A percentile compares a stretch with the other conserved stretches of the same genome.
Conservation (phyloP, 1,140 invertebrate genomes). For the Drosophila mojavensis region DNA sequence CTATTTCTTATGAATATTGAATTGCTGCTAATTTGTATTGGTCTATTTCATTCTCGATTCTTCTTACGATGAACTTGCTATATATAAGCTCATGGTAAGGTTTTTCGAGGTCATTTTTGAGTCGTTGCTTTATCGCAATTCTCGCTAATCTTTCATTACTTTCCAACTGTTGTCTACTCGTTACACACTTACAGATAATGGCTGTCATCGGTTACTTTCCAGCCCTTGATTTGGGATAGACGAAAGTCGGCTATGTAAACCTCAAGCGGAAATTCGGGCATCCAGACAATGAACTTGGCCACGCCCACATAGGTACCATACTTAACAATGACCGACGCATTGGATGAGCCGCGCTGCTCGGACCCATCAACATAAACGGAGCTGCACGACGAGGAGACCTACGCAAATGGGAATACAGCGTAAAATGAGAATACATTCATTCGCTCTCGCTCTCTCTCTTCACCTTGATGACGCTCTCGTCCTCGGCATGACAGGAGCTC, state of each 20-base stretch:
- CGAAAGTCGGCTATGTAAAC: constrained; percentile 94
- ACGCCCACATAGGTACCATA: constrained; percentile 96
- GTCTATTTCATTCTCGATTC: not conserved
- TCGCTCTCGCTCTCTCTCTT: constrained; percentile 9
- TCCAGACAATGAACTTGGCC: constrained; percentile 97
- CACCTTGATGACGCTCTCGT: constrained; percentile 98
- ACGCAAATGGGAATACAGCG: not conserved
- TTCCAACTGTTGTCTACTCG: not conserved
- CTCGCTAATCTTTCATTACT: not conserved
- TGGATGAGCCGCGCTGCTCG: constrained; percentile 96
- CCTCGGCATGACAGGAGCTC: constrained; percentile 96
- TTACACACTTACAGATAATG: constrained; percentile 84
- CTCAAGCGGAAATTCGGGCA: constrained; percentile 96
- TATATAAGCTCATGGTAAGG: not conserved
- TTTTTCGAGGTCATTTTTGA: no score
- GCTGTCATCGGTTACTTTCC: constrained; percentile 93
- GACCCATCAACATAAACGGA: constrained; percentile 98
- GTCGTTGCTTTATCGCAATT: no score
- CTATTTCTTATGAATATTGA: no score
- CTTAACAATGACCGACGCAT: constrained; percentile 96
- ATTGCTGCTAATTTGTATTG: no score
- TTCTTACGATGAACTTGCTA: not conserved
- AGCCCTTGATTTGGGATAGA: constrained; percentile 95
- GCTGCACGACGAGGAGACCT: constrained; percentile 98
- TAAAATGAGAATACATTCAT: not conserved